Evolutionary conservation across 1,140 invertebrate species (phyloP).

Genomic region (Dufourea novaeangliae): DNA sequence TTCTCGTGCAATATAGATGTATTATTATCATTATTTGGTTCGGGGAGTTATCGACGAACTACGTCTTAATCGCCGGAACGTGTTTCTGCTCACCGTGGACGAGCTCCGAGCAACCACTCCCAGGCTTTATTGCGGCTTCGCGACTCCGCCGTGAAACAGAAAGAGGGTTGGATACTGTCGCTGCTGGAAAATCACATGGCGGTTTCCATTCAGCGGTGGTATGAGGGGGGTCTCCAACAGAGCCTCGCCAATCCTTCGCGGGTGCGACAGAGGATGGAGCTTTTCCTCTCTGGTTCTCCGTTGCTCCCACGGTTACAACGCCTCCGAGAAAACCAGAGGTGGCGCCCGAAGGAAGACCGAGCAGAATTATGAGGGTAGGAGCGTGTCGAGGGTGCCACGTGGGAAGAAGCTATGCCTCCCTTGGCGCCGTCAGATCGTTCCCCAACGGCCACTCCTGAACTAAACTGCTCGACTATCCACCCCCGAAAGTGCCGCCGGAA

Average conservation of each 20-base stretch:
- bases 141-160: background rate
- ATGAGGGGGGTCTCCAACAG: constrained; percentile 24
- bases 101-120: background rate
- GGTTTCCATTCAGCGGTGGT: constrained; percentile 44
- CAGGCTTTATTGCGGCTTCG: background rate
- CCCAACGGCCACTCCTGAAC: constrained; percentile 78
- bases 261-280: constrained; percentile 11
- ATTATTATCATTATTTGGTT: too few species aligned
- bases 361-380: constrained; percentile 77
- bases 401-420: constrained; percentile 80
- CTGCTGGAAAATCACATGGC: constrained; percentile 58
- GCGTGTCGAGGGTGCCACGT: constrained; percentile 76
- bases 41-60: background rate
- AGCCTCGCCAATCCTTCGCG: constrained; percentile 44
- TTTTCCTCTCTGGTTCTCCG: constrained; percentile 25
- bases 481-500: constrained; percentile 60
- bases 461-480: constrained; percentile 76
- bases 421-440: constrained; percentile 78
- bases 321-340: constrained; percentile 55
- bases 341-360: constrained; percentile 52
- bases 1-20: too few species aligned
- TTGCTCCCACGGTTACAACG: constrained; percentile 41
- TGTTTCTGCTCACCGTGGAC: background rate
- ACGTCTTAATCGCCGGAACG: background rate
- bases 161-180: constrained; percentile 37